Evolutionary conservation across 30 jellyfish, hydroid and myxozoan species (phyloP).

Genomic region (Aurelia sp.): DNA sequence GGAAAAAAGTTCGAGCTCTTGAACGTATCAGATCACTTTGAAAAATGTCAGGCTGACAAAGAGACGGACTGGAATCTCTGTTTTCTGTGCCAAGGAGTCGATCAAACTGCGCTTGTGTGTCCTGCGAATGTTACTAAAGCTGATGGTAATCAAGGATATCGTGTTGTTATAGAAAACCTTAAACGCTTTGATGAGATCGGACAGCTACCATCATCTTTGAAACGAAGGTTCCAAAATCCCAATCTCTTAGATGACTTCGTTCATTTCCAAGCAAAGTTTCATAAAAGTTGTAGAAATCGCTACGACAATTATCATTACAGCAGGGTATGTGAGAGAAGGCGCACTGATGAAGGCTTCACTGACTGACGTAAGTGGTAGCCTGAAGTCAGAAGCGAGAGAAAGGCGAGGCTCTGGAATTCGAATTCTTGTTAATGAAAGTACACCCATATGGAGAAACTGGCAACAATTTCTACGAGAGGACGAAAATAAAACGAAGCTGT

Average conservation of each 20-base stretch:
- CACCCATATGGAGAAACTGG: slow-evolving; percentile 50
- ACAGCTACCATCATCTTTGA: slow-evolving; percentile 17
- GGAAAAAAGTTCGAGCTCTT: slow-evolving; percentile 6
- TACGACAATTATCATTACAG: slow-evolving; percentile 16
- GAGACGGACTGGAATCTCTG: slow-evolving; percentile 20
- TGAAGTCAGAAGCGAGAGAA: slow-evolving; percentile 21
- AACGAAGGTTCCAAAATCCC: not conserved
- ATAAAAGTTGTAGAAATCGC: slow-evolving; percentile 15
- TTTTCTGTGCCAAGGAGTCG: slow-evolving; percentile 10
- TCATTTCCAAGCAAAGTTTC: slow-evolving; percentile 16
- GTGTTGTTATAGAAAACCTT: not conserved
- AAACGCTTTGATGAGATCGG: slow-evolving; percentile 14
- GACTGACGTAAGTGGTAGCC: slow-evolving; percentile 19
- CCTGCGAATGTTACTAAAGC: slow-evolving; percentile 2
- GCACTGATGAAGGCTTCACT: not conserved
- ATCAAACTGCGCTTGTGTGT: slow-evolving; percentile 5
- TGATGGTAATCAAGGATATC: slow-evolving; percentile 5
- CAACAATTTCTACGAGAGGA: slow-evolving; percentile 59
- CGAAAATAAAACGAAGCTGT: slow-evolving; percentile 69
- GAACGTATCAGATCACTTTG: slow-evolving; percentile 23
- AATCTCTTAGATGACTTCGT: not conserved
- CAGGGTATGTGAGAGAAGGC: not conserved
- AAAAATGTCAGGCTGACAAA: slow-evolving; percentile 2
- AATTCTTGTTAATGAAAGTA: not conserved
- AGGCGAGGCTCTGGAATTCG: slow-evolving; percentile 59